phyloP scores from a whole-genome alignment of 92 coral and sea anemone genomes.

The Desmophyllum pertusum region DNA sequence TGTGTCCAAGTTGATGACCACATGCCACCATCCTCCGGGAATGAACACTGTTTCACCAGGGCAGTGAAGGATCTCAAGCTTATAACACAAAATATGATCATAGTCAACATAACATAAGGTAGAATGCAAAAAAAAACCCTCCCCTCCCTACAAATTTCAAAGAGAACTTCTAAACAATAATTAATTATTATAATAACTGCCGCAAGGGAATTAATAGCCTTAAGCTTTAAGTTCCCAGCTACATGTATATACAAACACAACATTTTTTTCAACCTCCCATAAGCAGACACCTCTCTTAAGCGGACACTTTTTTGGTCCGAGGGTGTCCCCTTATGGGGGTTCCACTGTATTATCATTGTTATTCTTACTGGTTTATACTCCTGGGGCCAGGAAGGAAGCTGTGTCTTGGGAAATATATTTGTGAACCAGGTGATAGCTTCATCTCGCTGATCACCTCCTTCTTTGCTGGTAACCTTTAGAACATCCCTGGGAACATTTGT shows the following conservation, averaged over 20 bases:
- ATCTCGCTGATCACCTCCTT: slow-evolving; percentile 94
- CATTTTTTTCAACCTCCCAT: too few relatives aligned
- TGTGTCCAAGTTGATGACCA: slow-evolving; percentile 91
- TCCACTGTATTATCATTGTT: too few relatives aligned
- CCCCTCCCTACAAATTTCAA: too few relatives aligned
- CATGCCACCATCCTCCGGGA: slow-evolving; percentile 99
- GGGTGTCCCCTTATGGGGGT: too few relatives aligned
- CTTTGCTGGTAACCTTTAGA: slow-evolving; percentile 76
- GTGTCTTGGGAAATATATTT: slow-evolving; percentile 81
- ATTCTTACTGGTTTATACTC: slow-evolving; percentile 92
- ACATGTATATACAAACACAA: too few relatives aligned
- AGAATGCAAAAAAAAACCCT: too few relatives aligned
- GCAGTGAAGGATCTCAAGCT: slow-evolving; percentile 93
- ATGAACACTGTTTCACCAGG: slow-evolving; percentile 98
- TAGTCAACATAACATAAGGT: not conserved
- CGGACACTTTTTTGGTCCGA: too few relatives aligned
- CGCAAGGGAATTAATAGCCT: too few relatives aligned
- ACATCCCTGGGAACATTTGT: slow-evolving; percentile 89
- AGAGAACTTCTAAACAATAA: too few relatives aligned
- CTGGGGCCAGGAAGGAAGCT: slow-evolving; percentile 93
- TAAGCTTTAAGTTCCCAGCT: too few relatives aligned
- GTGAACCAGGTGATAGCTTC: slow-evolving; percentile 97
- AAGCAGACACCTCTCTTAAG: too few relatives aligned
- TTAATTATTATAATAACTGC: too few relatives aligned
- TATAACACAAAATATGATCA: not conserved